Base-by-base conservation (phyloP, 2,113 vertebrate species). In the Scolopax mira region DNA sequence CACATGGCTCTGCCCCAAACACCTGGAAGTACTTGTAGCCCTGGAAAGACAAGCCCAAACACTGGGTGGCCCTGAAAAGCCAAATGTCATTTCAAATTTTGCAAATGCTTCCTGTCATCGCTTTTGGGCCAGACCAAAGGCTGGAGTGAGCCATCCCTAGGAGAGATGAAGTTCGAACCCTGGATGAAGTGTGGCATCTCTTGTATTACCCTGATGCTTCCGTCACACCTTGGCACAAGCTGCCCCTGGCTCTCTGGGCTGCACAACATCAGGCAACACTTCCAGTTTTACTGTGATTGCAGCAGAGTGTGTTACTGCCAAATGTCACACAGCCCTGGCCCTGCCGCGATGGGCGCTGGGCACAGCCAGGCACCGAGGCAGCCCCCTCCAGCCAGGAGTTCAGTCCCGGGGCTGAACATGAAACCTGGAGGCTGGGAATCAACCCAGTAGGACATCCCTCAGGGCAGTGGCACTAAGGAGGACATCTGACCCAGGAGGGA, bases 21-120 rank as follows among this genome's bases (percentile, higher is more conserved):
- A 92, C 94, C 90, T 95, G 93, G 85, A 96, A 96, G 57, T 64
- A 95, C 75, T 86, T 84, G 85, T 67, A 90, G 61, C 31, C 39
- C 80, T 86, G 73, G 61, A 90, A 94, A 90, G 73, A 31, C 60
- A 84, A 92, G 54, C 28, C 46, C 92, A 81, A 73, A 94, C 16
- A 46, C 69, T 84, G 93, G 83, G 79, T 93, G 90, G 90, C 85
- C 93, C 41, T 69, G 48, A 19, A 93, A 92, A 90, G 65, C 31
- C 79, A 90, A 93, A 94, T 11, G 23, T 90, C 52, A 81, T 90
- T 95, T 94, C 30, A 22, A 74, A 93, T 65, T 75, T 89, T 81
- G 82, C 57, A 94, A 91, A 81, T 37, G 52, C 31, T 93, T 95
- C 77, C 79, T 92, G 52, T 88, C 79, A 74, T 52, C 35, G 8